These are phyloP conservation scores for Sialis lutaria DNA, from an alignment of 2,888 invertebrate species.

Conservation along the genomic window DNA sequence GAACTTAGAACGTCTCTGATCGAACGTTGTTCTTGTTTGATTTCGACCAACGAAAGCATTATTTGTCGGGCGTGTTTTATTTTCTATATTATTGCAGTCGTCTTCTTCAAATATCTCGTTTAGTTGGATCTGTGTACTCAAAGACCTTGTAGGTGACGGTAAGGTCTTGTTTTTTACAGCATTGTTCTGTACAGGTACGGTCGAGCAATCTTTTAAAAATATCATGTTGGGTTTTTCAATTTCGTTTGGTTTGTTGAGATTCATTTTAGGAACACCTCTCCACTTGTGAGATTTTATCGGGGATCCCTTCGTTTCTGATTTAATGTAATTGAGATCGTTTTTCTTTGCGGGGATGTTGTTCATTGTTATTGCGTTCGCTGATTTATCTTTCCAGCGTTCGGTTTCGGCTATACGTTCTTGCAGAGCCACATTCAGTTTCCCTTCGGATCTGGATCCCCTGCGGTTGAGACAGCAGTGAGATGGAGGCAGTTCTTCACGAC, in stretches of 20 bases:
- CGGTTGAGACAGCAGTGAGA: conserved; percentile 34
- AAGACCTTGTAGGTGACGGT: conserved; percentile 34
- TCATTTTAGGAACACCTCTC: background rate
- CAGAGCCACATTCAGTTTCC: conserved; percentile 51
- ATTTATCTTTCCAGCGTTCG: conserved; percentile 23
- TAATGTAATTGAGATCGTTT: conserved; percentile 10
- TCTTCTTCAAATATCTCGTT: conserved; percentile 55
- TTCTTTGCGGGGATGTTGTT: conserved; percentile 5
- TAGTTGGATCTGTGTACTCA: conserved; percentile 28
- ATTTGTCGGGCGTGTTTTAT: conserved; percentile 15
- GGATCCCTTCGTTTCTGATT: conserved; percentile 5
- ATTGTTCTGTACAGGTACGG: conserved; percentile 30
- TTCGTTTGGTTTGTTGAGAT: conserved; percentile 5
- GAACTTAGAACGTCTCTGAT: conserved; percentile 47
- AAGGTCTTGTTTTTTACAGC: conserved; percentile 37
- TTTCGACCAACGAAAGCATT: conserved; percentile 20
- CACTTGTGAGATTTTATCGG: conserved; percentile 6
- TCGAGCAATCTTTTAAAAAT: conserved; percentile 16
- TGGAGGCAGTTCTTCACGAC: conserved; percentile 35
- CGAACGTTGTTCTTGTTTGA: conserved; percentile 22
- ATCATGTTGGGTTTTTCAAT: conserved; percentile 10
- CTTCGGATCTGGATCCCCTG: conserved; percentile 65
- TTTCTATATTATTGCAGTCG: conserved; percentile 13
- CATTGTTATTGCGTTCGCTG: conserved; percentile 4
- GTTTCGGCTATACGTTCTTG: conserved; percentile 42